Percentiles rank a stretch among this genome's conserved stretches.
phyloP scores from a whole-genome alignment of 2,888 invertebrate genomes.

The Drosophila aldrichi region DNA sequence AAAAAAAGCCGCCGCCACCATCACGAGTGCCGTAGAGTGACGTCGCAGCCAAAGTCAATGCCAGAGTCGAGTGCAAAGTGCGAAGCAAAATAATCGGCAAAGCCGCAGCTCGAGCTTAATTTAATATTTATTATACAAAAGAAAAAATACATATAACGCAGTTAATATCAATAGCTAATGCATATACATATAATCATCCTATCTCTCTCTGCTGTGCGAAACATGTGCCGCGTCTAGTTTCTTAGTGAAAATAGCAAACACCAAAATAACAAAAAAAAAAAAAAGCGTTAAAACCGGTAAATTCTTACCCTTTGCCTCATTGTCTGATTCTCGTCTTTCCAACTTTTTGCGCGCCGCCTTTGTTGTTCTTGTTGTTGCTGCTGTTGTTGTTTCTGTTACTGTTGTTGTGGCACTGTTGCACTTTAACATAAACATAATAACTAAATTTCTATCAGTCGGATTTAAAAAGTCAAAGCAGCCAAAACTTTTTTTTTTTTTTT shows the following conservation, averaged over 20 bases:
- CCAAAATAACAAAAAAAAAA: not conserved
- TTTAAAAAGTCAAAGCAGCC: not conserved
- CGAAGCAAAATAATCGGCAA: slow-evolving; percentile 16
- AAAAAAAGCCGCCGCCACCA: slow-evolving; percentile 32
- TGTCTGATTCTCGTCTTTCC: slow-evolving; percentile 35
- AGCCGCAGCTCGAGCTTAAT: slow-evolving; percentile 28
- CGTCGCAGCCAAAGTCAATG: slow-evolving; percentile 12
- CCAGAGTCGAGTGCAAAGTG: slow-evolving; percentile 26
- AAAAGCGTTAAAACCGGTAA: slow-evolving; percentile 68
- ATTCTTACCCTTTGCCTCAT: slow-evolving; percentile 37
- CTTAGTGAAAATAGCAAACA: slow-evolving; percentile 25
- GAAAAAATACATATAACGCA: slow-evolving; percentile 12
- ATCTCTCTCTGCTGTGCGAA: slow-evolving; percentile 12
- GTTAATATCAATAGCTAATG: slow-evolving; percentile 28
- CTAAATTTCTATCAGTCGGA: not conserved
- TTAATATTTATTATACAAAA: slow-evolving; percentile 21
- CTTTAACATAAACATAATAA: slow-evolving; percentile 20
- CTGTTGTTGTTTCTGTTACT: slow-evolving; percentile 35
- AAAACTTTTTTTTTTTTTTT: too few relatives aligned
- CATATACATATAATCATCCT: slow-evolving; percentile 12
- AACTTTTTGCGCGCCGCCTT: slow-evolving; percentile 43
- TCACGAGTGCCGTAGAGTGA: slow-evolving; percentile 9
- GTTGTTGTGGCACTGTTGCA: slow-evolving; percentile 60
- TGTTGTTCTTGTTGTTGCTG: slow-evolving; percentile 27
- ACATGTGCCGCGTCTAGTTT: slow-evolving; percentile 43